Conservation (phyloP, 2,797 vertebrate genomes). For the Coilia nasus region DNA sequence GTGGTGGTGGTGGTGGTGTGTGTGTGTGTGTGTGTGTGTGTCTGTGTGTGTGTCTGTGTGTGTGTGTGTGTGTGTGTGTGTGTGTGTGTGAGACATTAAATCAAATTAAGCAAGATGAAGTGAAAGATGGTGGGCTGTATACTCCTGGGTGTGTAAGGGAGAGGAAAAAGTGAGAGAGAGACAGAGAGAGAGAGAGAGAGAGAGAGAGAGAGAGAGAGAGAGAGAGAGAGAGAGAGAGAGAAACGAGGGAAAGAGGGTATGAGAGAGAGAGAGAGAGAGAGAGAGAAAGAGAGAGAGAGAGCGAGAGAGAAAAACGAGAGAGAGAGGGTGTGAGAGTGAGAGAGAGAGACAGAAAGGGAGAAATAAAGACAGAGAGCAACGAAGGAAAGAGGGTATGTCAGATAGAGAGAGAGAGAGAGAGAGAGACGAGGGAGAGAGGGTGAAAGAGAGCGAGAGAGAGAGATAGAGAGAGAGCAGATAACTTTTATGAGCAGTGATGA, state of each 20-base stretch:
- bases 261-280: background rate
- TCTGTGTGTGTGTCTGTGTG: too few relatives aligned
- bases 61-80: too few relatives aligned
- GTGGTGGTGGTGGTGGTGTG: too few relatives aligned
- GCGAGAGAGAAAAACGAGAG: background rate
- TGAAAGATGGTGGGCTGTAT: background rate
- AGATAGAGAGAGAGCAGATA: background rate
- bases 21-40: too few relatives aligned
- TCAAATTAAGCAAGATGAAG: slow-evolving; percentile 21
- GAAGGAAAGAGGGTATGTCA: background rate
- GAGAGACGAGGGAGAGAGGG: background rate
- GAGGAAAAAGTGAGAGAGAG: background rate
- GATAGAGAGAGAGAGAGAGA: background rate
- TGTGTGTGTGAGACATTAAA: background rate
- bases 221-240: background rate
- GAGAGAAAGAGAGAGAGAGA: background rate
- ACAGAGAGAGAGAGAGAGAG: background rate
- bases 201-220: background rate
- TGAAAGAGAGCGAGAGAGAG: background rate
- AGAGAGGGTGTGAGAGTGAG: background rate
- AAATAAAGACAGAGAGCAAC: background rate
- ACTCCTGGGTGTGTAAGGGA: background rate
- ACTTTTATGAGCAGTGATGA: slow-evolving; percentile 16
- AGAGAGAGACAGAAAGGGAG: background rate
- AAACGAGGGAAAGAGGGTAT: background rate